These are phyloP conservation scores for Drosophila vallismaia DNA, from an alignment of 2,888 invertebrate species.

Conservation along the genomic window DNA sequence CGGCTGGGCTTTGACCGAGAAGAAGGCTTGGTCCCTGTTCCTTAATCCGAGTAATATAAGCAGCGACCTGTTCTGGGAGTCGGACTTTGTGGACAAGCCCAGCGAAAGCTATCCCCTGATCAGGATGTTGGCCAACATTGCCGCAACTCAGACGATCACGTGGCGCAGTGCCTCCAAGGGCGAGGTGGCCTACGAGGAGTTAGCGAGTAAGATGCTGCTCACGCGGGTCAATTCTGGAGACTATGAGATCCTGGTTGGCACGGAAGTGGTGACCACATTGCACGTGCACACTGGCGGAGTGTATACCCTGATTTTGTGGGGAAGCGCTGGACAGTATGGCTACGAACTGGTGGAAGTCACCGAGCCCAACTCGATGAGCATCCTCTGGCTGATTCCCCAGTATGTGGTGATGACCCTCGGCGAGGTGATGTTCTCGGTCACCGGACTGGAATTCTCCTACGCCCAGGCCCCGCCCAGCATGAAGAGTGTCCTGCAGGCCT, in stretches of 20 bases:
- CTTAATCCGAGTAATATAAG: constrained; percentile 56
- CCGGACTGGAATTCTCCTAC: constrained; percentile 89
- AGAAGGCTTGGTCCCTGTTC: constrained; percentile 74
- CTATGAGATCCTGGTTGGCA: constrained; percentile 66
- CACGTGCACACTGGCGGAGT: constrained; percentile 81
- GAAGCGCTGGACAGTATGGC: constrained; percentile 24
- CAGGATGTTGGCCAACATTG: constrained; percentile 73
- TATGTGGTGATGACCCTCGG: constrained; percentile 88
- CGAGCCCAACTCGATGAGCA: constrained; percentile 85
- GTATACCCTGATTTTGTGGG: constrained; percentile 77
- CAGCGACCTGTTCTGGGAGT: constrained; percentile 32
- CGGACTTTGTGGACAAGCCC: constrained; percentile 79
- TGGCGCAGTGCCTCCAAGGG: constrained; percentile 60
- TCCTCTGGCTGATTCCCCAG: constrained; percentile 88
- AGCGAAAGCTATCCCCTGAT: constrained; percentile 74
- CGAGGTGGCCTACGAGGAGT: constrained; percentile 49
- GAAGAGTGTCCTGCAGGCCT: constrained; percentile 97
- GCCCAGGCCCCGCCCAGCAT: constrained; percentile 90
- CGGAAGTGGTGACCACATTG: constrained; percentile 12
- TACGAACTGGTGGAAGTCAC: constrained; percentile 62
- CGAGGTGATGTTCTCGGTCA: constrained; percentile 88
- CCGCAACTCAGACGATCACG: constrained; percentile 48
- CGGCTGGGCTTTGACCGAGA: constrained; percentile 24
- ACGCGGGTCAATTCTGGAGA: constrained; percentile 55
- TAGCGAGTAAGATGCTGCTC: constrained; percentile 54